phyloP scores from a whole-genome alignment of 2,888 invertebrate species.

The Pseudanteris insignis region DNA sequence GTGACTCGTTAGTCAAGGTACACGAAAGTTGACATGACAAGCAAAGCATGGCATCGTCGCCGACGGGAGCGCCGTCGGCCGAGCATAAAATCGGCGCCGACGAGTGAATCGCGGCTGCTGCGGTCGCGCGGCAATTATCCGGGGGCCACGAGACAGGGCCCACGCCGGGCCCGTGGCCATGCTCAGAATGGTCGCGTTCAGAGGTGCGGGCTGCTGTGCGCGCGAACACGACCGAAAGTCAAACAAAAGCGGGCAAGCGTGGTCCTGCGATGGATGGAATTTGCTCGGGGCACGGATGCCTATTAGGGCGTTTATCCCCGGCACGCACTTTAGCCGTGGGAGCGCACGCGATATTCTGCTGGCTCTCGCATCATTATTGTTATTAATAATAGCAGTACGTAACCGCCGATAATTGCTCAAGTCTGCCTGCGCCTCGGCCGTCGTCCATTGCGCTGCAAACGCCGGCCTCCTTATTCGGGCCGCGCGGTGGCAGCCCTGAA shows the following conservation, averaged over 20 bases:
- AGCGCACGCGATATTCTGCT: constrained; percentile 63
- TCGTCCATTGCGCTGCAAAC: constrained; percentile 54
- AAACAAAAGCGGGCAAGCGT: constrained; percentile 42
- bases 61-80: not conserved
- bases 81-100: constrained; percentile 1
- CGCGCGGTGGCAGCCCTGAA: constrained; percentile 41
- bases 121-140: not conserved
- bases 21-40: constrained; percentile 16
- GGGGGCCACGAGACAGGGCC: too few species aligned
- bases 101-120: too few species aligned
- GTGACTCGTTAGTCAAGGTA: too few species aligned
- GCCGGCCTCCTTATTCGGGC: constrained; percentile 32
- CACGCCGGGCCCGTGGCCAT: not conserved
- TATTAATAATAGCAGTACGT: constrained; percentile 64
- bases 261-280: constrained; percentile 53
- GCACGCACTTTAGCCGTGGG: constrained; percentile 66
- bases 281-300: constrained; percentile 63
- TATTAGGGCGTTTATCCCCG: constrained; percentile 63
- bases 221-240: constrained; percentile 16
- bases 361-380: constrained; percentile 61
- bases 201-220: constrained; percentile 5
- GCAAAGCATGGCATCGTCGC: not conserved
- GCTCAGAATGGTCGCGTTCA: constrained; percentile 1
- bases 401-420: constrained; percentile 65
- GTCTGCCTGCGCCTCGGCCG: constrained; percentile 64